phyloP scores from a whole-genome alignment of 2,888 invertebrate genomes.

The Pristionchus mayeri region DNA sequence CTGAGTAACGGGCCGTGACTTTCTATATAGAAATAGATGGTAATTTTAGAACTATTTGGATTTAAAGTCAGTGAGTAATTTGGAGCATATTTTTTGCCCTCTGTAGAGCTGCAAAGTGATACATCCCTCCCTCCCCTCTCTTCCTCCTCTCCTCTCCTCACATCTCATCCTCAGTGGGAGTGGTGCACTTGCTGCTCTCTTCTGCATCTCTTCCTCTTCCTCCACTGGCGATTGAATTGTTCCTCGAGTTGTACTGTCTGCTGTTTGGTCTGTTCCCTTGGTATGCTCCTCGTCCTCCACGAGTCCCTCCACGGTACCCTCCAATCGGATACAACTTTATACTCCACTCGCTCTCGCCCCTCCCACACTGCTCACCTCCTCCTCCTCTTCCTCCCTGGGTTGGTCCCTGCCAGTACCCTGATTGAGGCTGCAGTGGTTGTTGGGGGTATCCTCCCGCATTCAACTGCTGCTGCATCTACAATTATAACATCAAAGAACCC shows the following conservation, averaged over 20 bases:
- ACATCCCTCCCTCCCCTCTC: not conserved
- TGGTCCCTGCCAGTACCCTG: not conserved
- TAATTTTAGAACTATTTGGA: too few relatives aligned
- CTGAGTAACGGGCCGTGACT: too few relatives aligned
- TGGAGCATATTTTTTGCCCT: too few relatives aligned
- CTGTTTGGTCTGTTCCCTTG: not conserved
- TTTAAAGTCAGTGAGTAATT: too few relatives aligned
- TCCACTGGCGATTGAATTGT: conserved; percentile 31
- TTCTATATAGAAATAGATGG: too few relatives aligned
- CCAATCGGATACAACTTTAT: not conserved
- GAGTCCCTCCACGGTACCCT: not conserved
- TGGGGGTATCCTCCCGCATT: conserved; percentile 7
- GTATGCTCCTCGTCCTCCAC: conserved; percentile 11
- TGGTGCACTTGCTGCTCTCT: conserved; percentile 28
- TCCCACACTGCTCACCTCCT: not conserved
- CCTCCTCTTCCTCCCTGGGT: not conserved
- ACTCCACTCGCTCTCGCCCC: not conserved
- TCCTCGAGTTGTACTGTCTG: not conserved
- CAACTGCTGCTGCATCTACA: not conserved
- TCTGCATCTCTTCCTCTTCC: not conserved
- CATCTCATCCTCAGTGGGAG: conserved; percentile 27
- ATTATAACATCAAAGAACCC: too few relatives aligned
- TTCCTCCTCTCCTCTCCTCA: not conserved
- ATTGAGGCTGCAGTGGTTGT: not conserved
- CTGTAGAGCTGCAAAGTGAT: too few relatives aligned